Percentiles rank a stretch among this genome's conserved stretches.
Evolutionary conservation across 2,113 vertebrate species (phyloP).

Genomic region (Fregata magnificens): DNA sequence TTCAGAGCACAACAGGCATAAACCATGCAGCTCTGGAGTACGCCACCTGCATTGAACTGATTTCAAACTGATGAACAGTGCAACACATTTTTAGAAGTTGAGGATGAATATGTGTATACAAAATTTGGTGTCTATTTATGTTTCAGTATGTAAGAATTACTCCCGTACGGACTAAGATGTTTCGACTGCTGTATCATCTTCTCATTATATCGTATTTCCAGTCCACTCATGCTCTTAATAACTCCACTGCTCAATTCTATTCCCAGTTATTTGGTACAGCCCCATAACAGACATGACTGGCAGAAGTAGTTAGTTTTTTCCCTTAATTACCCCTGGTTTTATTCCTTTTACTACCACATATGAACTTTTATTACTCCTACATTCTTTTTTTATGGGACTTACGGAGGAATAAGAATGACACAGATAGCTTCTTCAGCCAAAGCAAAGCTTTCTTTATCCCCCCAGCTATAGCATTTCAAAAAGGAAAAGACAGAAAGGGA

Average conservation of each 20-base stretch:
- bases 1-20: not conserved
- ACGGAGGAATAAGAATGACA: not conserved
- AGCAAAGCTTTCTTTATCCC: not conserved
- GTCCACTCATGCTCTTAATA: not conserved
- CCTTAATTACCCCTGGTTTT: not conserved
- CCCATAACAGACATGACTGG: not conserved
- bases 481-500: not conserved
- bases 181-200: not conserved
- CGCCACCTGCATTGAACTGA: not conserved
- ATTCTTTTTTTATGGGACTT: not conserved
- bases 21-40: not conserved
- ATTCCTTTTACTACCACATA: not conserved
- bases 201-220: not conserved
- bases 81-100: not conserved
- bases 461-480: not conserved
- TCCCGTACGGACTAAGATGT: not conserved
- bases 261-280: not conserved
- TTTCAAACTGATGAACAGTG: not conserved
- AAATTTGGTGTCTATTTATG: not conserved
- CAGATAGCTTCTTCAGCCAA: not conserved
- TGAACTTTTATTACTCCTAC: not conserved
- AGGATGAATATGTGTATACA: not conserved
- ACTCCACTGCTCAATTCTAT: not conserved
- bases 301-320: not conserved
- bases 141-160: not conserved